These are phyloP conservation scores for Dichetophora obliterata DNA, from an alignment of 2,888 invertebrate genomes.

Conservation along the genomic window DNA sequence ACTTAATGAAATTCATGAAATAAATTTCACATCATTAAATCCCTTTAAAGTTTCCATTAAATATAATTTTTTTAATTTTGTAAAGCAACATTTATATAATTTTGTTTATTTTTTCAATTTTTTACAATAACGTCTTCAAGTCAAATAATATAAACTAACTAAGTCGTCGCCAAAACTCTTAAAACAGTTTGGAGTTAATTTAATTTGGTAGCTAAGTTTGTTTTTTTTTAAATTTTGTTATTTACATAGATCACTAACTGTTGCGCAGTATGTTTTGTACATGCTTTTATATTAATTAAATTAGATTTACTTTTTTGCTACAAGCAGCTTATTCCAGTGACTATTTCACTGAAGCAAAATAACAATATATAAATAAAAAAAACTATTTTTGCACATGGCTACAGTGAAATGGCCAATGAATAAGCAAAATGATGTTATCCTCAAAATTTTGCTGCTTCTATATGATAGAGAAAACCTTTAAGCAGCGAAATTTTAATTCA, in stretches of 20 bases:
- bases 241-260: conserved; percentile 32
- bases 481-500: conserved; percentile 14
- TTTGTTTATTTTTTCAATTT: conserved; percentile 13
- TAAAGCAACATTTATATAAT: not conserved
- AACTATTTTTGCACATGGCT: not conserved
- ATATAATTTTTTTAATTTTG: not conserved
- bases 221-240: conserved; percentile 13
- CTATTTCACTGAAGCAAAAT: not conserved
- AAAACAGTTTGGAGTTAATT: conserved; percentile 6
- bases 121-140: conserved; percentile 15
- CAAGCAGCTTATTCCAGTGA: conserved; percentile 7
- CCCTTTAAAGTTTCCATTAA: not conserved
- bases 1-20: no score
- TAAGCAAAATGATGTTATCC: not conserved
- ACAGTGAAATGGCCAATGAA: not conserved
- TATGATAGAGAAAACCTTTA: not conserved
- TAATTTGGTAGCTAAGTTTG: not conserved
- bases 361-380: conserved; percentile 5
- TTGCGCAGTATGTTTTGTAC: conserved; percentile 5
- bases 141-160: conserved; percentile 3
- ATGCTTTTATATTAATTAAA: conserved; percentile 14
- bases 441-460: conserved; percentile 15
- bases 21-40: no score
- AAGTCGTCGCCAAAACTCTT: conserved; percentile 17
- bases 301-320: not conserved